These are phyloP conservation scores for Coptotermes formosanus DNA, from an alignment of 1,140 invertebrate genomes.

Conservation along the genomic window DNA sequence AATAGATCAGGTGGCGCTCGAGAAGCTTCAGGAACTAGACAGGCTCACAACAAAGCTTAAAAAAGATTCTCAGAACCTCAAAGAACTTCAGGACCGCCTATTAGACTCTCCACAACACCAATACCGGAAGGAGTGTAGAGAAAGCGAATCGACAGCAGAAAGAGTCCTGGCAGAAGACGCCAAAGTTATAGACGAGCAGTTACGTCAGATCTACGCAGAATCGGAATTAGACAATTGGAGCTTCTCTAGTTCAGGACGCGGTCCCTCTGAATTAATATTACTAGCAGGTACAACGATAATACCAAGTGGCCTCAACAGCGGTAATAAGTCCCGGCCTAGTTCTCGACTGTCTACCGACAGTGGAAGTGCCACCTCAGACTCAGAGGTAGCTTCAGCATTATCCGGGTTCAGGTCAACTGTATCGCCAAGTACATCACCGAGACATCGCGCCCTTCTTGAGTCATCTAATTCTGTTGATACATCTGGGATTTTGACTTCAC, in stretches of 20 bases:
- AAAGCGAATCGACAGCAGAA: conserved; percentile 37
- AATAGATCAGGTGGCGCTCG: conserved; percentile 71
- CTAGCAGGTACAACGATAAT: neutral
- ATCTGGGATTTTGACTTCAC: neutral
- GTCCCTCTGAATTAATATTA: conserved; percentile 7
- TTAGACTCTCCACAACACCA: conserved; percentile 44
- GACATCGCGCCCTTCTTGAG: conserved; percentile 18
- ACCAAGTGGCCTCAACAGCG: neutral
- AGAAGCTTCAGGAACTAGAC: conserved; percentile 76
- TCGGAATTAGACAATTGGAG: conserved; percentile 68
- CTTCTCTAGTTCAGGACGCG: conserved; percentile 58
- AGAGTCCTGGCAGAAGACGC: conserved; percentile 60
- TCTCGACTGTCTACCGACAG: conserved; percentile 53
- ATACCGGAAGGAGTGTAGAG: conserved; percentile 47
- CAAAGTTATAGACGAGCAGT: conserved; percentile 66
- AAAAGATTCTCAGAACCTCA: conserved; percentile 74
- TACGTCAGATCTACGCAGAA: conserved; percentile 65
- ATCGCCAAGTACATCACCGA: conserved; percentile 27
- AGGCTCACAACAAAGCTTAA: conserved; percentile 70
- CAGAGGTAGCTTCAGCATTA: conserved; percentile 19
- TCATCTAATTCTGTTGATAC: conserved; percentile 12
- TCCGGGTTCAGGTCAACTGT: conserved; percentile 17
- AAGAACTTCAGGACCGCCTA: conserved; percentile 66
- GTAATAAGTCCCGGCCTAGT: conserved; percentile 51
- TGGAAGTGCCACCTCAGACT: conserved; percentile 31